Conservation (phyloP, 37 sponge, comb jelly and placozoan genomes). For the Diacarnus erythraeanus region DNA sequence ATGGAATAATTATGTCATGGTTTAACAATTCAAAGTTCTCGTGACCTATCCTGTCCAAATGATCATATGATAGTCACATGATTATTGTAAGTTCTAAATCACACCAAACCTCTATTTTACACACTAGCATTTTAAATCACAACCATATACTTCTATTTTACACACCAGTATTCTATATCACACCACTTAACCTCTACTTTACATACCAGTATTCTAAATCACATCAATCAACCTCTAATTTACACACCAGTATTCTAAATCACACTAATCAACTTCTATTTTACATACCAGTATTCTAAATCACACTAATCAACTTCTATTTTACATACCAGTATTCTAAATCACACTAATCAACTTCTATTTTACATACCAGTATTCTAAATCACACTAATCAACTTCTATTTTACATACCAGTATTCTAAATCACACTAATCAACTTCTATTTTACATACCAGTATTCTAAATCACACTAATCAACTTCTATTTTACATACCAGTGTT, state of each 20-base stretch:
- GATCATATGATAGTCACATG: not conserved
- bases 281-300: slow-evolving; percentile 79
- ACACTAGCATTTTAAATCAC: slow-evolving; percentile 79
- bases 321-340: slow-evolving; percentile 79
- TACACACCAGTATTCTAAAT: slow-evolving; percentile 84
- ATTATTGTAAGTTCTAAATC: too few relatives aligned
- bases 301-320: slow-evolving; percentile 10
- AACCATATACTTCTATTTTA: not conserved
- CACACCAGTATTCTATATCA: slow-evolving; percentile 85
- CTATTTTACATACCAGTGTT: slow-evolving; percentile 68
- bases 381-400: slow-evolving; percentile 15
- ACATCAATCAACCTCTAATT: not conserved
- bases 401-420: slow-evolving; percentile 72
- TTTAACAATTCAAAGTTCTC: slow-evolving; percentile 88
- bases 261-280: not conserved
- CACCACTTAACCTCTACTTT: slow-evolving; percentile 67
- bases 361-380: slow-evolving; percentile 78
- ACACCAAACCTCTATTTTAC: not conserved
- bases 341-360: slow-evolving; percentile 12
- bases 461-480: slow-evolving; percentile 35
- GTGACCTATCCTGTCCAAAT: slow-evolving; percentile 85
- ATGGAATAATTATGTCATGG: slow-evolving; percentile 82
- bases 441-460: slow-evolving; percentile 72
- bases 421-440: slow-evolving; percentile 34
- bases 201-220: too few relatives aligned